Base-by-base conservation (phyloP, 2,113 vertebrate species). In the Ptilorrhoa leucosticta region DNA sequence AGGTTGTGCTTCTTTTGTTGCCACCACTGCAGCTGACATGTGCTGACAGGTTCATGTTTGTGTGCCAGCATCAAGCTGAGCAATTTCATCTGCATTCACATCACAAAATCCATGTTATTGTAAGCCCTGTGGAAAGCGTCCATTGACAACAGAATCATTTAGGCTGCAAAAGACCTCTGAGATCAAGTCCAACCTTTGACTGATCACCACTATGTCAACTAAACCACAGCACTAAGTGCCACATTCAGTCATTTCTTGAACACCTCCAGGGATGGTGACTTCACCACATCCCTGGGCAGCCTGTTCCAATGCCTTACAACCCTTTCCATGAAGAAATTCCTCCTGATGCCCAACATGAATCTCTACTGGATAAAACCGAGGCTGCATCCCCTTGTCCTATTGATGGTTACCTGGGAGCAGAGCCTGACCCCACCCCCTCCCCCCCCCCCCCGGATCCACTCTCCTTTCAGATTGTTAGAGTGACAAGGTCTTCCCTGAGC, bases 381-480 rank as follows among this genome's bases (percentile, higher is more conserved):
- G 17, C 17, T 27, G 10, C 7, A 7, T 33, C 5, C 19, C 30
- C 60, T n/a, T 16, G 28, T 51, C 23, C 15, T 57, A 1, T 19
- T 0, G 0, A 28, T 8, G 0, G 0, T 11, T 57, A 5, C 15
- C 27, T 30, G 22, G 28, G 33, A 73, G 28, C 5, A 51, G 51
- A 82, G 39, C 9, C 28, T 8, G 11, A 16, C 5, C 3, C 15
- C 3, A 23, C 24, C 19, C 6, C 11, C 15, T 2, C 28, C 24
- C 19, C 6, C 11, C n/a, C 15, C 3, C 28, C 24, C 19, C 6
- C 11, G 15, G 44, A 33, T 45, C 20, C 15, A 39, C 15, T 23
- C 8, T 57, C 13, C 13, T 42, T 35, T 31, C 77, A 51, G 6
- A 10, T 11, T 44, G 3, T 51, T 39, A 19, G 19, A 15, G 5